Conservation (phyloP, 2,113 vertebrate genomes). For the Elephas maximus region DNA sequence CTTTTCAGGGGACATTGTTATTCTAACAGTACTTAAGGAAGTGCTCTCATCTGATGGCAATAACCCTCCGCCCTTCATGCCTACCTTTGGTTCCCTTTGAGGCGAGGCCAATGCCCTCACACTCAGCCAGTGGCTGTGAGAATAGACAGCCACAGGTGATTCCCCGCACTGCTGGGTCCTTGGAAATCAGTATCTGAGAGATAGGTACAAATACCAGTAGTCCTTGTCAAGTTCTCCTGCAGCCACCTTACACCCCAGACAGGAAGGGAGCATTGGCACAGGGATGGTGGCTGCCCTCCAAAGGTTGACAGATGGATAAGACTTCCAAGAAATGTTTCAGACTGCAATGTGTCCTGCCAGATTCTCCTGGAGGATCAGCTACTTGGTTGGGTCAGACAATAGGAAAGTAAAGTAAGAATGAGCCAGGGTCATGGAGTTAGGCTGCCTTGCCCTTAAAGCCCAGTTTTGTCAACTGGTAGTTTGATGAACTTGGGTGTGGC, state of each 20-base stretch:
- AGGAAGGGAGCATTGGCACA: not conserved
- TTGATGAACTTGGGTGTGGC: not conserved
- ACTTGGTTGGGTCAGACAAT: not conserved
- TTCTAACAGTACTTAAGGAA: not conserved
- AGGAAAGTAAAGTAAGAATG: not conserved
- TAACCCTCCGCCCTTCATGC: not conserved
- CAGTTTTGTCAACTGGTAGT: too few relatives aligned
- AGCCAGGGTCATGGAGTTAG: fast-evolving
- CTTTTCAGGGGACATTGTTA: not conserved
- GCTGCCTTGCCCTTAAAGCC: fast-evolving
- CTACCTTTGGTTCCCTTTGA: not conserved
- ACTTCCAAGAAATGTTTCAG: not conserved
- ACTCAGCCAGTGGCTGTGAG: not conserved
- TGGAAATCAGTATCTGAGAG: not conserved
- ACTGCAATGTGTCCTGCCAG: not conserved
- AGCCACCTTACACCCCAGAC: not conserved
- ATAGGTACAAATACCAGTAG: fast-evolving
- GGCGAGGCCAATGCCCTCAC: not conserved
- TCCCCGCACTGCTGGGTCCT: not conserved
- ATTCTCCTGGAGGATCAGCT: not conserved
- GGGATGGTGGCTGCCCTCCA: not conserved
- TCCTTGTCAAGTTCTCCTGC: not conserved
- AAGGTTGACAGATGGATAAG: not conserved
- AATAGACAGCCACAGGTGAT: not conserved
- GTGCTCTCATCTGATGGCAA: not conserved